Base-by-base conservation (phyloP, 2,113 vertebrate species). In the Scortum barcoo region DNA sequence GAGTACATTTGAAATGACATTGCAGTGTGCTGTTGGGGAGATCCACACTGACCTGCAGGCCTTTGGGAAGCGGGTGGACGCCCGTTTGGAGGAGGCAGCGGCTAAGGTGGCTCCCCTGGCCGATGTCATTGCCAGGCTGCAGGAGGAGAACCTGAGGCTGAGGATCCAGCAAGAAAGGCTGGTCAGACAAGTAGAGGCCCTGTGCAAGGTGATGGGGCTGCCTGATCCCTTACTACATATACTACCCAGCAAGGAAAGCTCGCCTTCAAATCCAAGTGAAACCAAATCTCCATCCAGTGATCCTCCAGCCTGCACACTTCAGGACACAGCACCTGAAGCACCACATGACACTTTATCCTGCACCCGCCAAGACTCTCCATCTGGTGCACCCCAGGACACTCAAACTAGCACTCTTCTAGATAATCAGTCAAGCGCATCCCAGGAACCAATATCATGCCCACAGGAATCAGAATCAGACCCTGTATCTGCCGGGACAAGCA, bases 121-220 rank as follows among this genome's bases (percentile, higher is more conserved):
- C 4, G 72, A 89, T 19, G 89, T 94, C 1, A 63, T 96, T 7
- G 77, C 91, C 8, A 80, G 85, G 57, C 87, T 99, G 80, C 95
- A 95, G 73, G 95, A 94, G 11, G 97, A 98, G 80, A 97, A 96
- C 33, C 78, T 95, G 26, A 94, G 91, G 10, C 92, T 99, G 75
- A 93, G 82, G 73, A 90, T 93, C 60, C 96, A 97, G 86, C 96
- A 97, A 89, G 95, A 95, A 2, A 86, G 60, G 14, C 92, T 99
- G 66, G 82, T 93, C 44, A 92, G 51, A 77, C 92, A 92, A 83
- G 92, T 98, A 3, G 93, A 97, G 78, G 79, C 92, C 36, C 89
- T 99, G 63, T 94, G 72, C 0, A 90, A 93, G 11, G 50, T 58
- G 2, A 92, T 96, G 75, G 94, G 92, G 19, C 86, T 93, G 68